A percentile compares a stretch with the other conserved stretches of the same genome.
Conservation (phyloP, 2,113 vertebrate genomes). For the Scomber scombrus region DNA sequence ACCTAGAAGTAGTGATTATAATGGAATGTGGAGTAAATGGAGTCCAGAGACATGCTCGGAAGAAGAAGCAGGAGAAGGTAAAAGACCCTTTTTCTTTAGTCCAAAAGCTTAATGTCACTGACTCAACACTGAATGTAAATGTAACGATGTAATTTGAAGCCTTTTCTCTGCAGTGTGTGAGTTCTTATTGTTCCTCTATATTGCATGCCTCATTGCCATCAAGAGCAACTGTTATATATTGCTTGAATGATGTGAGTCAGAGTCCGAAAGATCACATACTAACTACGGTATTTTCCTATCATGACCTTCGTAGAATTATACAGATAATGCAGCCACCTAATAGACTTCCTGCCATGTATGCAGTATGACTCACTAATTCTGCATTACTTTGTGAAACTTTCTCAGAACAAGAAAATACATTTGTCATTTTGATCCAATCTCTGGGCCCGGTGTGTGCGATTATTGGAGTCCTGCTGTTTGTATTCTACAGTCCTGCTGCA, state of each 20-base stretch:
- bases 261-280: not conserved
- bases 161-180: not conserved
- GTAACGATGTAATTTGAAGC: not conserved
- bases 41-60: slow-evolving; percentile 26
- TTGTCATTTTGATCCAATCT: slow-evolving; percentile 38
- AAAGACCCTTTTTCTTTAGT: not conserved
- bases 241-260: not conserved
- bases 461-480: slow-evolving; percentile 43
- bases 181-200: not conserved
- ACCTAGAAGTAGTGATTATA: fast-evolving
- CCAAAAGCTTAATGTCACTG: not conserved
- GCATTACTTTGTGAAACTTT: not conserved
- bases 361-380: slow-evolving; percentile 34
- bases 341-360: not conserved
- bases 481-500: slow-evolving; percentile 36
- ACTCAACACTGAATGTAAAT: not conserved
- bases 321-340: not conserved
- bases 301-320: not conserved
- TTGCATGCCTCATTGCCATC: not conserved
- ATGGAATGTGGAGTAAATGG: slow-evolving; percentile 50
- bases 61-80: slow-evolving; percentile 37
- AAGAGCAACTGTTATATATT: not conserved
- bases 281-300: no score
- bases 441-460: slow-evolving; percentile 40
- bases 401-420: slow-evolving; percentile 9